phyloP scores from a whole-genome alignment of 2,888 invertebrate genomes.

The Monoplex corrugatus region DNA sequence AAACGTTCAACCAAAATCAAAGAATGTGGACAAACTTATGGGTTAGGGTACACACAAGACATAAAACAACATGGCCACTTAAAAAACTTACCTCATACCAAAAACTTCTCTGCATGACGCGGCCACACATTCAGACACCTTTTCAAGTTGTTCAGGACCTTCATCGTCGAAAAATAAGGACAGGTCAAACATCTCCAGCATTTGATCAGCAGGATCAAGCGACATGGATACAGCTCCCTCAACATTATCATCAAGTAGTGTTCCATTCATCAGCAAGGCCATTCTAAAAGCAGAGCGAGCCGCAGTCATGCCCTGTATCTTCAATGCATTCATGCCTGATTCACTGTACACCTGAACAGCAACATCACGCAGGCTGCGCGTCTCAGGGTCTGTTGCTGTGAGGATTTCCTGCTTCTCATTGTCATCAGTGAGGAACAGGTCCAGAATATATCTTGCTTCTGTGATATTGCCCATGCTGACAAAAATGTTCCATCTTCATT shows the following conservation, averaged over 20 bases:
- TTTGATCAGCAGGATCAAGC: background rate
- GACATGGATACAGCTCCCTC: background rate
- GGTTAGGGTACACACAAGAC: background rate
- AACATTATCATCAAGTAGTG: background rate
- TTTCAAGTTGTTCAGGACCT: background rate
- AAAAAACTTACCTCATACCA: slow-evolving; percentile 10
- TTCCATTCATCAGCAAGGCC: slow-evolving; percentile 18
- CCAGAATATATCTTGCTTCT: slow-evolving; percentile 7
- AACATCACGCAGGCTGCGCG: background rate
- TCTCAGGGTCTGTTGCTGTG: background rate
- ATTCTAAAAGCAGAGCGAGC: background rate
- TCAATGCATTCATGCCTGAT: background rate
- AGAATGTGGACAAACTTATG: too few relatives aligned
- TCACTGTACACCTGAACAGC: background rate
- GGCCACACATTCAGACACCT: background rate
- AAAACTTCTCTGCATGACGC: background rate
- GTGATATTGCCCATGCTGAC: slow-evolving; percentile 13
- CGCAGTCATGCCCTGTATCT: background rate
- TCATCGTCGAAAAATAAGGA: background rate
- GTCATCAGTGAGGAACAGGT: slow-evolving; percentile 4
- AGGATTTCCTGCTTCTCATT: background rate
- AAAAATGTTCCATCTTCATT: background rate
- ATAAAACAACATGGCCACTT: background rate
- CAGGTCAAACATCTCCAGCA: background rate
- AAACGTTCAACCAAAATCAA: too few relatives aligned